phyloP scores from a whole-genome alignment of 2,888 invertebrate genomes.

The Lasioglossum leucozonium region DNA sequence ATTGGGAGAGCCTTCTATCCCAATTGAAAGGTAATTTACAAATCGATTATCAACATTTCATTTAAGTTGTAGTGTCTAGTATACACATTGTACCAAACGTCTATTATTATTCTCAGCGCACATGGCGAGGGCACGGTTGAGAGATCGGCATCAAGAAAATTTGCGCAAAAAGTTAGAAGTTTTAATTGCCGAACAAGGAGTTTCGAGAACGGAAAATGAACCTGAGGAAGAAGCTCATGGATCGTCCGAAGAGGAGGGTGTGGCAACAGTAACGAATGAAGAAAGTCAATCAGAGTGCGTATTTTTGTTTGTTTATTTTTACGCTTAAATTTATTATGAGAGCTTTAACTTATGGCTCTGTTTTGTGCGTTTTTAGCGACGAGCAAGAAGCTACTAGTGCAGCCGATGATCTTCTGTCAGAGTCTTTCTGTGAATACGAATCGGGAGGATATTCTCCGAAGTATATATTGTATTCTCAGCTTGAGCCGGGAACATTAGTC shows the following conservation, averaged over 20 bases:
- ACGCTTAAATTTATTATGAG: background rate
- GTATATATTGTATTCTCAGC: conserved; percentile 87
- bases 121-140: conserved; percentile 95
- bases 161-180: conserved; percentile 94
- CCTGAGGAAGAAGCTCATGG: conserved; percentile 60
- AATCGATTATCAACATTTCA: background rate
- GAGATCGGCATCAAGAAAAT: conserved; percentile 96
- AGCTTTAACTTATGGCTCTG: conserved; percentile 4
- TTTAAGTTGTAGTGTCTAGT: background rate
- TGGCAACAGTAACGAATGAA: conserved; percentile 78
- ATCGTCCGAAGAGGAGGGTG: conserved; percentile 8
- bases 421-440: conserved; percentile 89
- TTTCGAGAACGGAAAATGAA: conserved; percentile 84
- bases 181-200: conserved; percentile 94
- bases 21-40: conserved; percentile 90
- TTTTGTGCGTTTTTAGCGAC: conserved; percentile 70
- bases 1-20: conserved; percentile 98
- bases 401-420: conserved; percentile 86
- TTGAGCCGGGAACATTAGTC: conserved; percentile 92
- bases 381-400: conserved; percentile 78
- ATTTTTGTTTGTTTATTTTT: background rate
- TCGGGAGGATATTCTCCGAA: conserved; percentile 94
- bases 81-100: conserved; percentile 3
- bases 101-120: conserved; percentile 87
- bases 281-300: conserved; percentile 81